Conservation (phyloP, 1,140 invertebrate genomes). For the Aphelinus atriplicis region DNA sequence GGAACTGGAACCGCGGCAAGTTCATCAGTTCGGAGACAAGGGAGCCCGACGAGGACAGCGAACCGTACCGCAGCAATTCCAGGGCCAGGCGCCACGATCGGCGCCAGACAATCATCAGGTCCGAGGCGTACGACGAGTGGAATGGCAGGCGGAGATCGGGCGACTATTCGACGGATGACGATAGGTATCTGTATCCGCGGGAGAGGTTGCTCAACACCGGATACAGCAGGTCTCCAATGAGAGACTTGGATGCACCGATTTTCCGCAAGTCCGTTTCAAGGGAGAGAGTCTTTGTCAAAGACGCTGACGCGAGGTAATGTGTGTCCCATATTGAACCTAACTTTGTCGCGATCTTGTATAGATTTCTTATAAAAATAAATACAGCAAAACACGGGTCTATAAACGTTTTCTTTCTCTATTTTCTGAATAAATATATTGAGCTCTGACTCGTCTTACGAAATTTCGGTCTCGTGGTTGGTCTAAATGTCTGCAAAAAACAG, state of each 20-base stretch:
- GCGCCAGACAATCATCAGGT: constrained; percentile 46
- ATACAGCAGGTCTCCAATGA: constrained; percentile 41
- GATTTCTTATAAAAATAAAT: no score
- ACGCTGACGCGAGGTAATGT: constrained; percentile 22
- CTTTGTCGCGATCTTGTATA: no score
- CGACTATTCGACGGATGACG: constrained; percentile 33
- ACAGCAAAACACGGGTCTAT: no score
- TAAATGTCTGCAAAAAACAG: no score
- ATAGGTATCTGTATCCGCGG: constrained; percentile 42
- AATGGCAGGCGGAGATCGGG: constrained; percentile 24
- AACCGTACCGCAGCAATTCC: constrained; percentile 26
- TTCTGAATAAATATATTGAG: no score
- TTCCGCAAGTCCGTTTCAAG: constrained; percentile 24
- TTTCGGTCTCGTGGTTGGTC: no score
- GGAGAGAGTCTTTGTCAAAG: constrained; percentile 14
- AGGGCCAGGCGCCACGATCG: constrained; percentile 42
- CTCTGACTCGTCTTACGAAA: no score
- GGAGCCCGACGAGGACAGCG: constrained; percentile 34
- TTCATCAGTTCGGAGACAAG: neutral
- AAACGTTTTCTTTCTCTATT: no score
- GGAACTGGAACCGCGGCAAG: constrained; percentile 29
- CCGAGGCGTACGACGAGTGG: constrained; percentile 46
- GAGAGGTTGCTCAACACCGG: constrained; percentile 50
- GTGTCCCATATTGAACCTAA: no score
- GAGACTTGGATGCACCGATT: constrained; percentile 8